Percentiles rank a stretch among this genome's conserved stretches.
These are phyloP conservation scores for Amaurobius ferox DNA, from an alignment of 2,888 invertebrate species.

Conservation along the genomic window DNA sequence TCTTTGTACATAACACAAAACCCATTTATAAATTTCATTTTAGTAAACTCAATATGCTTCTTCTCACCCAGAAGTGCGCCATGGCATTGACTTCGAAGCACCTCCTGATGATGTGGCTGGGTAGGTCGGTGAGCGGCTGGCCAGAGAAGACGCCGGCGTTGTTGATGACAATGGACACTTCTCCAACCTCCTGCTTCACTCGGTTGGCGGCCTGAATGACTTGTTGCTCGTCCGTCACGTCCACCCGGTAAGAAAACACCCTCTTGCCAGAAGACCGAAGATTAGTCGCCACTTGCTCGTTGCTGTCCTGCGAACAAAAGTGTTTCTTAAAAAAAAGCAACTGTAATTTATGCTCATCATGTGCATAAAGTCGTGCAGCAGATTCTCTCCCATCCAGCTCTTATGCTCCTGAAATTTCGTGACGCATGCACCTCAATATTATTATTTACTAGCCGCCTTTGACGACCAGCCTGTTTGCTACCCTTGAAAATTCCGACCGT, in stretches of 20 bases:
- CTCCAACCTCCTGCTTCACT: conserved; percentile 83
- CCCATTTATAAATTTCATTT: too few relatives aligned
- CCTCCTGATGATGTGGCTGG: conserved; percentile 83
- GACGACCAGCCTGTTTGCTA: too few relatives aligned
- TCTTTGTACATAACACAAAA: too few relatives aligned
- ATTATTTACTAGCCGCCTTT: too few relatives aligned
- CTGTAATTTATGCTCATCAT: too few relatives aligned
- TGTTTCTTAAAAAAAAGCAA: too few relatives aligned
- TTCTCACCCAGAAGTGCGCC: conserved; percentile 87
- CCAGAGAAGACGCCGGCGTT: conserved; percentile 93
- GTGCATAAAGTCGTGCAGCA: too few relatives aligned
- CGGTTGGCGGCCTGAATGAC: conserved; percentile 83
- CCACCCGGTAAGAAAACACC: conserved; percentile 81
- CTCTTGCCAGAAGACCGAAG: conserved; percentile 74
- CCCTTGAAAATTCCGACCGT: too few relatives aligned
- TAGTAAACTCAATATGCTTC: too few relatives aligned
- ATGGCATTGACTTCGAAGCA: conserved; percentile 87
- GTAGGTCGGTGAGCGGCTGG: conserved; percentile 83
- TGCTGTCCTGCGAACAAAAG: conserved; percentile 52
- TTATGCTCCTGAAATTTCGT: too few relatives aligned
- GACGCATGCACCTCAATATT: too few relatives aligned
- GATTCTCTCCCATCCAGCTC: too few relatives aligned
- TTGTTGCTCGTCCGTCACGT: conserved; percentile 85
- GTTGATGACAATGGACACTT: conserved; percentile 87
- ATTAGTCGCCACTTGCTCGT: conserved; percentile 66